A percentile compares a stretch with the other conserved stretches of the same genome.
Conservation (phyloP, 1,140 invertebrate species). For the Seison nebaliae region DNA sequence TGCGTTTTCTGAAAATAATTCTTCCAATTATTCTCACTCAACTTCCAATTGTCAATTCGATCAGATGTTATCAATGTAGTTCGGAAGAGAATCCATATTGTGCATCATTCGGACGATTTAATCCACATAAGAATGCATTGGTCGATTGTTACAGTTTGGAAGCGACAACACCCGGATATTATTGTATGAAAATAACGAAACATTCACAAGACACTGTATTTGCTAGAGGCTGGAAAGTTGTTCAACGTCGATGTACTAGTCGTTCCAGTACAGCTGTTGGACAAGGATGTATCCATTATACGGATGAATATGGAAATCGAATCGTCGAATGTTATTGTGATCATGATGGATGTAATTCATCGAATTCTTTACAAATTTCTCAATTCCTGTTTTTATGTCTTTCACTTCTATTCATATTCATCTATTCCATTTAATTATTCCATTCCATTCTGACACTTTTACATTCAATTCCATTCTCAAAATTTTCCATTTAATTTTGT, state of each 20-base stretch:
- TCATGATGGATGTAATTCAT: constrained; percentile 11
- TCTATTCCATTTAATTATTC: too few relatives aligned
- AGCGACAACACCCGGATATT: constrained; percentile 8
- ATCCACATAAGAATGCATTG: constrained; percentile 11
- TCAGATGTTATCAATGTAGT: constrained; percentile 13
- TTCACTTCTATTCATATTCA: too few relatives aligned
- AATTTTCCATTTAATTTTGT: too few relatives aligned
- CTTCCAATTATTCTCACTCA: too few relatives aligned
- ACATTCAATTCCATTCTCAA: too few relatives aligned
- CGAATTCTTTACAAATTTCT: too few relatives aligned
- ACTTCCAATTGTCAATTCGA: too few relatives aligned
- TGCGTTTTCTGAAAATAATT: too few relatives aligned
- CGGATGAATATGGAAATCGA: constrained; percentile 10
- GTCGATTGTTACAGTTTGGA: constrained; percentile 12
- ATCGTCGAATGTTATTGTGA: constrained; percentile 11
- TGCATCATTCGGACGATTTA: constrained; percentile 13
- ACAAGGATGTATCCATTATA: constrained; percentile 9
- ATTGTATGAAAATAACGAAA: constrained; percentile 12
- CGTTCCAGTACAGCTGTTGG: constrained; percentile 9
- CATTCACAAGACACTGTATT: constrained; percentile 8
- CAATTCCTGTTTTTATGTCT: too few relatives aligned
- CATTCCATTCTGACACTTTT: too few relatives aligned
- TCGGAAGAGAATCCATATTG: constrained; percentile 9
- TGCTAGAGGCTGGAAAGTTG: constrained; percentile 11
- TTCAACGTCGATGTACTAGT: constrained; percentile 4